A percentile compares a stretch with the other conserved stretches of the same genome.
Evolutionary conservation across 2,113 vertebrate genomes (phyloP).

Genomic region (Ornithorhynchus anatinus): DNA sequence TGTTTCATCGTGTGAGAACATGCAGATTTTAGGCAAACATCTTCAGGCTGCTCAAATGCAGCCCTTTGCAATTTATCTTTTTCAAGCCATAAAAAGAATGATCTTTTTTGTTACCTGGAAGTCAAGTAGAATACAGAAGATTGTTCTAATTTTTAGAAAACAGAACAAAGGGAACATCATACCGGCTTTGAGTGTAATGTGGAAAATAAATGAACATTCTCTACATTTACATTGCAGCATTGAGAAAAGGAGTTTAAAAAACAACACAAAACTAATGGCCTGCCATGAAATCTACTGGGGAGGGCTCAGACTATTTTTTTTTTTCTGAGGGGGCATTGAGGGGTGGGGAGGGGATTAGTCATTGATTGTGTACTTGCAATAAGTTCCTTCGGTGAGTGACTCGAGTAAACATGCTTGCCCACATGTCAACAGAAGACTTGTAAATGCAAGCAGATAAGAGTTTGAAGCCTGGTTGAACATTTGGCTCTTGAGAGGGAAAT

Average conservation of each 20-base stretch:
- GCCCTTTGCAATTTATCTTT: constrained; percentile 25
- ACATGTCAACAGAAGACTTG: neutral
- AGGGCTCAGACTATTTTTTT: too few relatives aligned
- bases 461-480: neutral
- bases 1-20: constrained; percentile 34
- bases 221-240: neutral
- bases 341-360: neutral
- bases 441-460: neutral
- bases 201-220: constrained; percentile 4
- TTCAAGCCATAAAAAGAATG: neutral
- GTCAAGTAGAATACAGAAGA: neutral
- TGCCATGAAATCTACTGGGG: too few relatives aligned
- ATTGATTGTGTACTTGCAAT: neutral
- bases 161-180: neutral
- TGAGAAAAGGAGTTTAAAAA: neutral
- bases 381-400: neutral
- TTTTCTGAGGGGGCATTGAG: neutral
- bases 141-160: neutral
- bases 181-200: neutral
- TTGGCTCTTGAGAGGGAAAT: neutral
- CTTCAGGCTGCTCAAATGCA: constrained; percentile 4
- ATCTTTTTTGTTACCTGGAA: neutral
- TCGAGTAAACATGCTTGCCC: neutral
- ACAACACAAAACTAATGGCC: neutral
- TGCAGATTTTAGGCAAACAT: constrained; percentile 6